Evolutionary conservation across 2,797 vertebrate genomes (phyloP), one percentile per base, ranked within the genome.

Genomic region (Huso huso): DNA sequence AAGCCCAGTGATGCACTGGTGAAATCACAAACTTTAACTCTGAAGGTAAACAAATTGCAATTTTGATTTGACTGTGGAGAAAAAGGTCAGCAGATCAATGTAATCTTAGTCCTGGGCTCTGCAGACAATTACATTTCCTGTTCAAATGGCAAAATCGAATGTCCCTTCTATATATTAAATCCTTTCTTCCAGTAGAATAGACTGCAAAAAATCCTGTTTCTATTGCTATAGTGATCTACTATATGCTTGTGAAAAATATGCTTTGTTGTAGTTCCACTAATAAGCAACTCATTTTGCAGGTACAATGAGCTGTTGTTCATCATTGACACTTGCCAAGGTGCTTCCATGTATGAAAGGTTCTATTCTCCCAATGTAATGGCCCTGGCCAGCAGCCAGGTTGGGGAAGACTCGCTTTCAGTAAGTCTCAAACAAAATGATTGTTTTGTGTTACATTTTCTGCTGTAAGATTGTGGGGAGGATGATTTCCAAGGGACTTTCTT

Each of bases 301-400:
- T 99, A 99, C 80, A 96, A 97, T 1, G 97, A 99, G 71, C 80
- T 99, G 77, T 85, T 99, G 69, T 99, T 98, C 84, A 98, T 99
- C 78, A 99, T 99, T 64, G 97, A 99, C 74, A 99, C 97, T 60
- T 99, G 97, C 76, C 97, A 99, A 87, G 97, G 95, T 23, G 97
- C 95, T 61, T 99, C 97, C 75, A 99, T 99, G 97, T 99, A 99
- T 48, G 94, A 99, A 78, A 87, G 92, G 48, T 99, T 99, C 85
- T 99, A 99, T 81, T 99, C 97, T 7, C 95, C 96, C 4, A 99
- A 97, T 77, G 90, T 99, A 77, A 96, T 99, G 90, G 97, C 97
- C 53, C 79, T 99, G 76, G 96, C 95, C 69, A 99, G 96, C 84
- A 99, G 97, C 83, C 96, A 99, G 74, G 91, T 98, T 1, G 96